Percentiles rank a stretch among this genome's conserved stretches.
Conservation (phyloP, 2,888 invertebrate genomes). For the Gandaritis pyraliata region DNA sequence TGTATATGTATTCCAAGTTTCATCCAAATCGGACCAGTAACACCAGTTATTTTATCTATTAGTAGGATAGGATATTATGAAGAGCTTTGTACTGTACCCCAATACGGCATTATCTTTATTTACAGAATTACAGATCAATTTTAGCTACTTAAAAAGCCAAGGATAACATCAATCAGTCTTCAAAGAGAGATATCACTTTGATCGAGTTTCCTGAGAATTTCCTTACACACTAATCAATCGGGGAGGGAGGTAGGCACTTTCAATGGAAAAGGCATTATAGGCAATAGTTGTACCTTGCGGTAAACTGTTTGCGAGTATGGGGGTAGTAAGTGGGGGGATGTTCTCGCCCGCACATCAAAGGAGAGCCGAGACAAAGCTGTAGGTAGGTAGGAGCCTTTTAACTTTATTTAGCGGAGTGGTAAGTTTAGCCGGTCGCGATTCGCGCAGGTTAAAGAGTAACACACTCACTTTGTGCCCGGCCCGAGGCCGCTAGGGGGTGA, state of each 20-base stretch:
- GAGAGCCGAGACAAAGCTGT: conserved; percentile 81
- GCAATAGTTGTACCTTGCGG: conserved; percentile 82
- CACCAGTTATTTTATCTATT: too few species aligned
- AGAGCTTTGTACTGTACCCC: conserved; percentile 9
- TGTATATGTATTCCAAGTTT: too few species aligned
- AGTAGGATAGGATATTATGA: too few species aligned
- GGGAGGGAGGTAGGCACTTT: conserved; percentile 62
- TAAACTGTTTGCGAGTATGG: conserved; percentile 76
- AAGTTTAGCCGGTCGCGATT: conserved; percentile 84
- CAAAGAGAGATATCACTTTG: conserved; percentile 62
- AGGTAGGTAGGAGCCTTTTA: conserved; percentile 76
- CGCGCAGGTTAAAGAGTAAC: conserved; percentile 85
- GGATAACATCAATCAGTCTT: conserved; percentile 43
- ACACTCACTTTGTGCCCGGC: conserved; percentile 80
- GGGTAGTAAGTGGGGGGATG: conserved; percentile 49
- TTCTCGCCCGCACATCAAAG: conserved; percentile 78
- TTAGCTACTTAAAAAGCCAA: conserved; percentile 37
- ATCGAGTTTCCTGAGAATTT: conserved; percentile 74
- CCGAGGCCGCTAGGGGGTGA: conserved; percentile 44
- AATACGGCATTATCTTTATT: conserved; percentile 25
- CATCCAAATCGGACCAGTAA: too few species aligned
- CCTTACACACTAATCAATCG: conserved; percentile 80
- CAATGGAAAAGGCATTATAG: conserved; percentile 80
- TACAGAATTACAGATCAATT: conserved; percentile 13
- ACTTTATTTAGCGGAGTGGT: conserved; percentile 85